Evolutionary conservation across 30 jellyfish, hydroid and myxozoan species (phyloP).

Genomic region (Chironex yamaguchii): DNA sequence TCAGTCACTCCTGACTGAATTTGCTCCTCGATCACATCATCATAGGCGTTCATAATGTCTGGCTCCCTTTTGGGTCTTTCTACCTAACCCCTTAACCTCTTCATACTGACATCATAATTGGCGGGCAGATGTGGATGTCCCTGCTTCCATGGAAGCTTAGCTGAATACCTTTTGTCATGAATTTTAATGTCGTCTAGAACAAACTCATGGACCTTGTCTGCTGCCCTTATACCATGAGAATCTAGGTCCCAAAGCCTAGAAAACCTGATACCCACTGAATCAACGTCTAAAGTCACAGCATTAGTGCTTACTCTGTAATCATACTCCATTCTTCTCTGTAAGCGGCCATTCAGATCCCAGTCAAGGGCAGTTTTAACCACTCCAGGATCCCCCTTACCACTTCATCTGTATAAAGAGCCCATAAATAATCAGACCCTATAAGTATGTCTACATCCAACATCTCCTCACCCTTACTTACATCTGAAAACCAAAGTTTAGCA

Average conservation of each 20-base stretch:
- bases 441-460: not conserved
- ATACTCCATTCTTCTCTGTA: too few species aligned
- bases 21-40: not conserved
- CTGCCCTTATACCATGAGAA: not conserved
- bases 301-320: not conserved
- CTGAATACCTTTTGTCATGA: not conserved
- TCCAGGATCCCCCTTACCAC: not conserved
- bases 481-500: not conserved
- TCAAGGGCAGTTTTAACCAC: too few species aligned
- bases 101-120: not conserved
- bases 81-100: not conserved
- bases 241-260: not conserved
- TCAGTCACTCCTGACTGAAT: not conserved
- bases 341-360: too few species aligned
- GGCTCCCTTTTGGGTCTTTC: not conserved
- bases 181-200: not conserved
- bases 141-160: not conserved
- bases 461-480: not conserved
- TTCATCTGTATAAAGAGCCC: not conserved
- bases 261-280: not conserved
- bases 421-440: not conserved
- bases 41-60: not conserved
- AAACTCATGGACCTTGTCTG: not conserved
- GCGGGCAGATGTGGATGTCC: not conserved
- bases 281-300: not conserved